Percentiles rank a stretch among this genome's conserved stretches.
phyloP scores from a whole-genome alignment of 64 coral and sea anemone genomes.

The Pocillopora damicornis region DNA sequence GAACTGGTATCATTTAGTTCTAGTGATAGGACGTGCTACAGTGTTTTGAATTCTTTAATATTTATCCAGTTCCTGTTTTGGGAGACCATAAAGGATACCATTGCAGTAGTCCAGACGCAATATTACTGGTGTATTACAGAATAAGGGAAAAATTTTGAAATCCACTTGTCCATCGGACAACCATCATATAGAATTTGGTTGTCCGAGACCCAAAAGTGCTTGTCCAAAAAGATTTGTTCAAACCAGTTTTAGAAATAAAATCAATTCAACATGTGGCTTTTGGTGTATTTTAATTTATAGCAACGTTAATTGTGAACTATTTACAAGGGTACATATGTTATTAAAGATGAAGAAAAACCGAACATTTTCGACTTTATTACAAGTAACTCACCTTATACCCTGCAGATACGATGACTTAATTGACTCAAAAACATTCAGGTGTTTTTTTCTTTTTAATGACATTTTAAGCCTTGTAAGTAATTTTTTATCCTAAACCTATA shows the following conservation, averaged over 20 bases:
- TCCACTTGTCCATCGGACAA: slow-evolving; percentile 15
- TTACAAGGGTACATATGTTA: neutral
- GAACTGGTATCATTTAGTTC: neutral
- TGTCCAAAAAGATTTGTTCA: slow-evolving; percentile 10
- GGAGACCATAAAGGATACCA: neutral
- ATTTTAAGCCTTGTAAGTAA: neutral
- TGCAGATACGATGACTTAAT: neutral
- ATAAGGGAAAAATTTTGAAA: slow-evolving; percentile 19
- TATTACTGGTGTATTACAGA: neutral
- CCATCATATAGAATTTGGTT: slow-evolving; percentile 7
- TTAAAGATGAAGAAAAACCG: neutral
- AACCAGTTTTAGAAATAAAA: neutral
- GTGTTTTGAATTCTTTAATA: neutral
- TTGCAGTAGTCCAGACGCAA: too few relatives aligned
- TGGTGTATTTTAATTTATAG: slow-evolving; percentile 10
- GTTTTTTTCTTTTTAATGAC: neutral
- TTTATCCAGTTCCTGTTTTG: too few relatives aligned
- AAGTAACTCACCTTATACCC: neutral
- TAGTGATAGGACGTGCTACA: neutral
- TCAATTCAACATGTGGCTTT: slow-evolving; percentile 6
- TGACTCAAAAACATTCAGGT: neutral
- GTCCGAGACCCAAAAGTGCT: slow-evolving; percentile 19
- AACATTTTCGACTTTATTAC: neutral
- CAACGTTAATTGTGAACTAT: slow-evolving; percentile 21
- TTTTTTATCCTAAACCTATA: neutral